Conservation (phyloP, 1,140 invertebrate genomes). For the Rhynchophorus ferrugineus region DNA sequence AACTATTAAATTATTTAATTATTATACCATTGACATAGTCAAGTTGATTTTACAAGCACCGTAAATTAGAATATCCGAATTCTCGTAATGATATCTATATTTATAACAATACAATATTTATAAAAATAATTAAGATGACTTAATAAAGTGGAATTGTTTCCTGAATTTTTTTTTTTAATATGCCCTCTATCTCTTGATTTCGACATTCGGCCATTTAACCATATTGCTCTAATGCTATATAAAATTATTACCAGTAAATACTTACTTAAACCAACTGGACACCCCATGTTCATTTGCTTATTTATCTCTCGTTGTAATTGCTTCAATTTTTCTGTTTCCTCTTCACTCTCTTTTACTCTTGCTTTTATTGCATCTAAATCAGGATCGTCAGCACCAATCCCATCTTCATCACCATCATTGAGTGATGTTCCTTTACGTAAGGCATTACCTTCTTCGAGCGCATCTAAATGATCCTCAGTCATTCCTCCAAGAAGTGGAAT, state of each 20-base stretch:
- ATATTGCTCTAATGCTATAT: background rate
- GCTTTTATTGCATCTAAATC: conserved; percentile 95
- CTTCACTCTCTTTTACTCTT: conserved; percentile 95
- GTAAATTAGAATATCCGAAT: no score
- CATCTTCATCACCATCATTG: conserved; percentile 38
- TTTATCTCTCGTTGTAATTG: conserved; percentile 96
- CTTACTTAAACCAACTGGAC: conserved; percentile 72
- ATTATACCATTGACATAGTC: background rate
- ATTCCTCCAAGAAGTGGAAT: conserved; percentile 35
- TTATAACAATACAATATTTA: no score
- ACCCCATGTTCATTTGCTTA: conserved; percentile 93
- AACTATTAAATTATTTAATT: no score
- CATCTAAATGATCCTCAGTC: conserved; percentile 49
- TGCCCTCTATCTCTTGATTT: no score
- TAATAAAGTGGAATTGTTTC: no score
- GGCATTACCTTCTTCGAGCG: conserved; percentile 50
- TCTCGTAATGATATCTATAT: no score
- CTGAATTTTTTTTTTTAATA: no score
- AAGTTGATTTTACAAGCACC: no score
- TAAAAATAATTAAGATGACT: no score
- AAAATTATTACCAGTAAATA: conserved; percentile 21
- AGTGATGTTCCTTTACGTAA: conserved; percentile 36
- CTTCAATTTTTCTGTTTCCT: conserved; percentile 97
- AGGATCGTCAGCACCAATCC: conserved; percentile 48
- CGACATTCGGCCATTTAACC: no score